Evolutionary conservation across 2,113 vertebrate genomes (phyloP).

Genomic region (Scomber colias): DNA sequence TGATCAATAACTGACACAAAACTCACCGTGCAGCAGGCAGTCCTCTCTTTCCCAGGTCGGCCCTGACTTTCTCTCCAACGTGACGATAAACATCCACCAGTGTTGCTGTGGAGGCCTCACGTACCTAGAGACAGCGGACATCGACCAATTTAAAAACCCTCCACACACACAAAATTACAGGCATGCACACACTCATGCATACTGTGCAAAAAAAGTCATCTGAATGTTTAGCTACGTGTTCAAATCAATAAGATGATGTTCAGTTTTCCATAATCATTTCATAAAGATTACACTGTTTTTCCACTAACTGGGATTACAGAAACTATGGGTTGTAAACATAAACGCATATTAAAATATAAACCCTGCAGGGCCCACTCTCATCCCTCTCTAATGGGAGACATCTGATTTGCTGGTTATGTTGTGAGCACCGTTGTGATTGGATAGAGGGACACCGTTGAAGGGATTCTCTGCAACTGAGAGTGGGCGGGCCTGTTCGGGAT

Average conservation of each 20-base stretch:
- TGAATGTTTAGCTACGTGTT: not conserved
- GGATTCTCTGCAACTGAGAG: constrained; percentile 45
- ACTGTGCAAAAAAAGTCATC: not conserved
- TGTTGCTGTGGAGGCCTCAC: constrained; percentile 89
- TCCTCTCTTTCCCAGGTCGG: constrained; percentile 91
- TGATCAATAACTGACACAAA: constrained; percentile 9
- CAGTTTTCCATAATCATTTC: not conserved
- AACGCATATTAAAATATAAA: constrained; percentile 34
- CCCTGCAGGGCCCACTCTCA: not conserved
- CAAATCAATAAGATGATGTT: constrained; percentile 17
- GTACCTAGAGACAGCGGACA: constrained; percentile 86
- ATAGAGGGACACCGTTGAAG: constrained; percentile 35
- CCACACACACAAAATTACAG: constrained; percentile 16
- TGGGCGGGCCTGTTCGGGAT: constrained; percentile 35
- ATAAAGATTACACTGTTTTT: constrained; percentile 3
- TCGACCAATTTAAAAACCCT: constrained; percentile 8
- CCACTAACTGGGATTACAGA: constrained; percentile 22
- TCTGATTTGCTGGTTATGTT: constrained; percentile 46
- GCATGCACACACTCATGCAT: not conserved
- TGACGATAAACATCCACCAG: constrained; percentile 94
- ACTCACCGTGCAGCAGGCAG: constrained; percentile 92
- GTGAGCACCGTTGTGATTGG: constrained; percentile 51
- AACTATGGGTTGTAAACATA: not conserved
- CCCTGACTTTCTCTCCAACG: constrained; percentile 91
- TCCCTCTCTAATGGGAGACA: constrained; percentile 26